These are phyloP conservation scores for Tamias sibiricus DNA, from an alignment of 2,113 vertebrate genomes.

Conservation along the genomic window DNA sequence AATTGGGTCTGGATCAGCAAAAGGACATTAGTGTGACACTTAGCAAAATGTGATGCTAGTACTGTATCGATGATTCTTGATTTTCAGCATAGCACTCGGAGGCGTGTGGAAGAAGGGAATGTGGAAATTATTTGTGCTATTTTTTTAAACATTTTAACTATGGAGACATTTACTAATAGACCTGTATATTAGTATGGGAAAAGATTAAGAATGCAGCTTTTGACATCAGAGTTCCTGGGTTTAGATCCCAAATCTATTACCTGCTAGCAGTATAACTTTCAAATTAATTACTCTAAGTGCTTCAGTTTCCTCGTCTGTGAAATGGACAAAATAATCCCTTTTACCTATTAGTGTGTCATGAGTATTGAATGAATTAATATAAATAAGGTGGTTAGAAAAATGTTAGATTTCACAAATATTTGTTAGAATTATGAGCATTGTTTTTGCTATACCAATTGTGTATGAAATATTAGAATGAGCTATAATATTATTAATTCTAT, in stretches of 20 bases:
- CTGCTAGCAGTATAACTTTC: not conserved
- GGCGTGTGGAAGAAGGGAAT: not conserved
- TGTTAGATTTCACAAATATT: not conserved
- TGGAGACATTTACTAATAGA: not conserved
- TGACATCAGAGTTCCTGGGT: not conserved
- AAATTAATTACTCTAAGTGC: not conserved
- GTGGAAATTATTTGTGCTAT: not conserved
- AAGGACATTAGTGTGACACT: not conserved
- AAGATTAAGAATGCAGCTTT: not conserved
- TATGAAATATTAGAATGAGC: not conserved
- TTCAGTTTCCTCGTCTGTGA: conserved; percentile 32
- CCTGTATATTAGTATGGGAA: not conserved
- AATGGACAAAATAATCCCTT: not conserved
- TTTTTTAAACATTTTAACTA: not conserved
- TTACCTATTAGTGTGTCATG: not conserved
- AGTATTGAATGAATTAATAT: not conserved
- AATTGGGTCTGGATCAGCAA: not conserved
- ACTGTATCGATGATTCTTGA: not conserved
- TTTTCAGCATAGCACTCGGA: not conserved
- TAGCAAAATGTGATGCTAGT: not conserved
- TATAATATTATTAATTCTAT: not conserved
- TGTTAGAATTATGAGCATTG: not conserved
- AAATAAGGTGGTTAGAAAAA: not conserved
- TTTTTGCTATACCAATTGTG: not conserved
- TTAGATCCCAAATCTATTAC: not conserved